Evolutionary conservation across 2,113 vertebrate genomes (phyloP), one percentile per base, ranked within the genome.

Genomic region (Neolamprologus kungweensis): DNA sequence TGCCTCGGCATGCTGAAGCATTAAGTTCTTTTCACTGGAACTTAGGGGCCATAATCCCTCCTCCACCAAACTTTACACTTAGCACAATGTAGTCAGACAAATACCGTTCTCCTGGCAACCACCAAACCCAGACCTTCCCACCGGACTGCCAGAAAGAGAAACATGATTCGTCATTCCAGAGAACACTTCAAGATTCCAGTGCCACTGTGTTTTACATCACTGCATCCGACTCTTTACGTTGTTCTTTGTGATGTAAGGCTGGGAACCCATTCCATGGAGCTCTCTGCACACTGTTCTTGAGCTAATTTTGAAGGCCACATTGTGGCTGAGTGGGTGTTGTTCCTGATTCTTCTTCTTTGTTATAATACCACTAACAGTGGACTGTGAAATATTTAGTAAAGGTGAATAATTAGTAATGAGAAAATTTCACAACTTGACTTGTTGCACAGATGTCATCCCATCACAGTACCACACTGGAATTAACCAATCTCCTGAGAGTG

Each of bases 141-240:
- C 1, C 9, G 7, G 60, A 68, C 0, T 37, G 19, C 33, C 60
- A 68, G 33, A 68, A 68, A 37, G 19, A 37, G 19, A 68, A 37
- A 68, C 7, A 0, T 21, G 0, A 68, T 21, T 37, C 1, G 2
- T 21, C 60, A 68, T 21, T 21, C 19, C 33, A 37, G 60, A 21
- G 19, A 65, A 3, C 4, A 65, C 58, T 11, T 58, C 26, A 11
- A 65, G 33, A 65, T 65, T 37, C 4, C 33, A 65, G 33, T 8
- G 33, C 10, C 11, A 13, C 11, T 37, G 19, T 2, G 33, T 65
- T 65, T 21, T 65, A 37, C 60, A 65, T 37, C 3, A 37, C 19
- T 1, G 33, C 60, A 65, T 65, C 33, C 0, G 3, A 37, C 33
- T 65, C 60, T 8, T 5, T 5, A 65, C 19, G 0, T 37, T 37